These are phyloP conservation scores for Callyntrura guangdongensis DNA, from an alignment of 2,888 invertebrate genomes.

Conservation along the genomic window DNA sequence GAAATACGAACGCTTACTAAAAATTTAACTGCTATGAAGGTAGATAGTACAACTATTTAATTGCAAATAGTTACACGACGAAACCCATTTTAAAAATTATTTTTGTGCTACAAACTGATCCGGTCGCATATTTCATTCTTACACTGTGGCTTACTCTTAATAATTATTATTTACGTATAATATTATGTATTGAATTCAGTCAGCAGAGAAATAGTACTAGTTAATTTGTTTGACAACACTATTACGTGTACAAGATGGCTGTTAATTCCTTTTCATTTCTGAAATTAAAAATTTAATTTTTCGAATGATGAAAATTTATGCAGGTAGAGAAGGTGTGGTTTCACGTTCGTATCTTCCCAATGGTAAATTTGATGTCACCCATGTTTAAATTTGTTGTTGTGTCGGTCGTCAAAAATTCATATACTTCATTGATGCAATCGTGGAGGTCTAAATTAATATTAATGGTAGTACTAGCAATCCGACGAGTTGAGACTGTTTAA, in stretches of 20 bases:
- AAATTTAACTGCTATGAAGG: constrained; percentile 46
- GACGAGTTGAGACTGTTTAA: constrained; percentile 83
- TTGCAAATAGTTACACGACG: constrained; percentile 45
- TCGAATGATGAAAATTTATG: constrained; percentile 55
- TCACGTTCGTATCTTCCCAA: constrained; percentile 24
- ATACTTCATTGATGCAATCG: constrained; percentile 21
- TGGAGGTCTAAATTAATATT: constrained; percentile 66
- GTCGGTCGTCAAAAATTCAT: constrained; percentile 36
- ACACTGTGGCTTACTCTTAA: constrained; percentile 2
- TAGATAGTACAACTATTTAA: constrained; percentile 36
- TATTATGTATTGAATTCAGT: constrained; percentile 73
- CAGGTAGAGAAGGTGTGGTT: constrained; percentile 58
- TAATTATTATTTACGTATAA: constrained; percentile 43
- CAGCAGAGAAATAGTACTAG: constrained; percentile 70
- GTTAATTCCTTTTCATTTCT: constrained; percentile 60
- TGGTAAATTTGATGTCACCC: constrained; percentile 48
- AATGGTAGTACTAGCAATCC: constrained; percentile 81
- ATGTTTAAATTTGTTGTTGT: background rate
- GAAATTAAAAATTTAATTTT: constrained; percentile 61
- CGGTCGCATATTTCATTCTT: constrained; percentile 48
- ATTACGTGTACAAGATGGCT: constrained; percentile 56
- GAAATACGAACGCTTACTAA: constrained; percentile 49
- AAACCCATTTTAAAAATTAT: constrained; percentile 69
- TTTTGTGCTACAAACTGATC: constrained; percentile 64
- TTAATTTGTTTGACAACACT: constrained; percentile 56